These are phyloP conservation scores for Cheilosia grossa DNA, from an alignment of 2,888 invertebrate species.

Conservation along the genomic window DNA sequence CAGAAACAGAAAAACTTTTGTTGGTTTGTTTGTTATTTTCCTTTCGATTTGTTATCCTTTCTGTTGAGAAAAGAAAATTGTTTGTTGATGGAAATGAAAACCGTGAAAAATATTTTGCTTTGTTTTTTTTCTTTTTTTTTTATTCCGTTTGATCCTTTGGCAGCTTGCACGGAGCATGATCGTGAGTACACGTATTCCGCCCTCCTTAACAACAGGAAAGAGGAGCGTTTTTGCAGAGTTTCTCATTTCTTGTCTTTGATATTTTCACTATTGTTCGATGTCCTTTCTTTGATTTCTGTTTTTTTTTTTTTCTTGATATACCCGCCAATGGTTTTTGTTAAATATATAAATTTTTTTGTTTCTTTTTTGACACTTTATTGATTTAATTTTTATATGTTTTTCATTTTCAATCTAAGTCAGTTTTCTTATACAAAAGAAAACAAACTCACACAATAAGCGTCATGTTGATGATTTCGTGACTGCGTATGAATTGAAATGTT, in stretches of 20 bases:
- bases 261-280: constrained; percentile 6
- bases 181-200: constrained; percentile 87
- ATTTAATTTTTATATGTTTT: too few species aligned
- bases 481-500: constrained; percentile 44
- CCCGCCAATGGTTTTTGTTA: constrained; percentile 5
- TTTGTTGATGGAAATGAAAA: constrained; percentile 68
- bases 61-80: constrained; percentile 67
- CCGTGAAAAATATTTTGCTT: constrained; percentile 70
- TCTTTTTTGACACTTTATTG: background rate
- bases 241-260: constrained; percentile 1
- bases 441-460: constrained; percentile 9
- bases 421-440: constrained; percentile 4
- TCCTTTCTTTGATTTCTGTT: constrained; percentile 21
- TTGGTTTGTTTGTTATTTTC: constrained; percentile 57
- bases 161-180: constrained; percentile 96
- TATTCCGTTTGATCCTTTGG: constrained; percentile 79
- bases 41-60: constrained; percentile 58
- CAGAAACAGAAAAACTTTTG: constrained; percentile 51
- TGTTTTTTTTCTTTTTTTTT: constrained; percentile 70
- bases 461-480: constrained; percentile 73
- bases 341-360: constrained; percentile 9
- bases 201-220: constrained; percentile 21
- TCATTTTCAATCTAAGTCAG: too few species aligned
- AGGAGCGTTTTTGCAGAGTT: constrained; percentile 47
- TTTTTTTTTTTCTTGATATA: background rate